A percentile compares a stretch with the other conserved stretches of the same genome.
These are phyloP conservation scores for Beris chalybata DNA, from an alignment of 2,888 invertebrate species.

Conservation along the genomic window DNA sequence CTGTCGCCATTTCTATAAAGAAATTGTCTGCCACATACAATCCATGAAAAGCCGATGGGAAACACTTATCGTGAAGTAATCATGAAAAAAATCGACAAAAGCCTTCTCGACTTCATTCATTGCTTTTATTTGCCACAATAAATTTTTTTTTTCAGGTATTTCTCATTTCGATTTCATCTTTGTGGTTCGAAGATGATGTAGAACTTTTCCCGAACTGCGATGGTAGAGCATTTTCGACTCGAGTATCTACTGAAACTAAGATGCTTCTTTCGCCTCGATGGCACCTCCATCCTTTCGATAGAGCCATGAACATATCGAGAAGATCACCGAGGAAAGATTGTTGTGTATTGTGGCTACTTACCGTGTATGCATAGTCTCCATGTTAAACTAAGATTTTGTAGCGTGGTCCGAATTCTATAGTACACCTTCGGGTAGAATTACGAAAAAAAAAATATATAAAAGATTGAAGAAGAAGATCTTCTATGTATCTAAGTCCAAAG, in stretches of 20 bases:
- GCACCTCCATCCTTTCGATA: constrained; percentile 34
- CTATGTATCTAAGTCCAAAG: not conserved
- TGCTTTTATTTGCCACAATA: constrained; percentile 31
- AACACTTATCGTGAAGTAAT: constrained; percentile 33
- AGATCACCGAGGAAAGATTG: constrained; percentile 24
- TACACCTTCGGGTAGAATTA: constrained; percentile 14
- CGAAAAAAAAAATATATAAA: constrained; percentile 1
- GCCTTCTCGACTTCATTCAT: constrained; percentile 33
- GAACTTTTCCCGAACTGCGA: constrained; percentile 20
- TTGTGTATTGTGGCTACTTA: constrained; percentile 32
- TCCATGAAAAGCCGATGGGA: constrained; percentile 32
- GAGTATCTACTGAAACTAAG: not conserved
- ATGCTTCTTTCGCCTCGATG: constrained; percentile 27
- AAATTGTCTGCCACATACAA: constrained; percentile 4
- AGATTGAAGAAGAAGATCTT: constrained; percentile 4
- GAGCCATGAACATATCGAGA: constrained; percentile 25
- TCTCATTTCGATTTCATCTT: constrained; percentile 5
- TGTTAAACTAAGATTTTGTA: constrained; percentile 1
- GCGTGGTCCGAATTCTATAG: not conserved
- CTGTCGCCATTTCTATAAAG: constrained; percentile 38
- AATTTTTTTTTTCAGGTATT: constrained; percentile 13
- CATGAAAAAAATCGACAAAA: constrained; percentile 33
- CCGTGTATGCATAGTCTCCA: not conserved
- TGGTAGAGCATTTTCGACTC: constrained; percentile 7
- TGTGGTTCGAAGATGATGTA: constrained; percentile 8